Evolutionary conservation across 2,888 invertebrate species (phyloP), one percentile per base, ranked within the genome.

Genomic region (Mallateleia sp.): DNA sequence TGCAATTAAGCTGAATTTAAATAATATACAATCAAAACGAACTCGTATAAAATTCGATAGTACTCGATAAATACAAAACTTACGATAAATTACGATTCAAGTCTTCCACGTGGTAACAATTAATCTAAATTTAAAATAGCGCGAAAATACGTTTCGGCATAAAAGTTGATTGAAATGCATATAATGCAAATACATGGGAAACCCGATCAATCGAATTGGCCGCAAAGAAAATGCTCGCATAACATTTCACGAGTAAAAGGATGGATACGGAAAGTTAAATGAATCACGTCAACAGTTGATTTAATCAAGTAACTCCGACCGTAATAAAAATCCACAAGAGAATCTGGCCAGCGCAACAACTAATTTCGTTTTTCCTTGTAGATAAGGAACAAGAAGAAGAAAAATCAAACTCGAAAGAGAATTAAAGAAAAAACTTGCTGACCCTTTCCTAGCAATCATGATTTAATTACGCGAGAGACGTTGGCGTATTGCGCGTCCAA

Each of bases 381-480:
- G 60, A 58, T 60, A 74, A 74, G 60, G 22, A 74, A 47, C 14
- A 24, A 47, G 50, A 50, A 47, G 50, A 58, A 56, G 25, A 64
- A 20, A 25, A 34, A 42, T 34, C 25, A 32, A 60, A 38, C 15
- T 2, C n/a, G 20, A 45, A 64, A 25, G 25, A 45, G 42, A 64
- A 11, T 60, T 15, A 25, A 50, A 64, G n/a, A 75, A 60, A 45
- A 47, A 24, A 56, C 50, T 75, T 60, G 34, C 71, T 74, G 74
- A 79, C 62, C 85, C 72, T 54, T 67, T 45, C 50, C 18, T 56
- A 67, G 60, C 74, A 66, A 79, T 85, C 85, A 62, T 79, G 74
- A 79, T 79, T 79, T 69, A 84, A 84, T 84, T 84, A 84, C 84
- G 71, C 60, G 38, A 67, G 71, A 72, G 60, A 72, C 25, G 52